phyloP scores from a whole-genome alignment of 2,888 invertebrate genomes.

The Dryadula phaetusa region DNA sequence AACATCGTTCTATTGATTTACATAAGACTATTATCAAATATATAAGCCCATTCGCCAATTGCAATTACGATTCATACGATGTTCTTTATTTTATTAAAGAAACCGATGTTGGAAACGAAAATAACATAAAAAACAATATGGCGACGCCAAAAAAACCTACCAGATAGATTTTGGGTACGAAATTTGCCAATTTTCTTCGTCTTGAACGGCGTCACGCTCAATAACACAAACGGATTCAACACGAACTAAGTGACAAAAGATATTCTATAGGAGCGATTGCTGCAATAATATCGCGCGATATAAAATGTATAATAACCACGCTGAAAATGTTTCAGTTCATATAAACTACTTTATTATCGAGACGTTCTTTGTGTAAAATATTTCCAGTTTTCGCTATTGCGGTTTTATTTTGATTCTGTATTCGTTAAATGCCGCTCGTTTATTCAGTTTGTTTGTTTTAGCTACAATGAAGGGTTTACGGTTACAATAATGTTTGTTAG shows the following conservation, averaged over 20 bases:
- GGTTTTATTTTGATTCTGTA: constrained; percentile 10
- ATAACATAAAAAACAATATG: constrained; percentile 29
- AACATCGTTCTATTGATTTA: not conserved
- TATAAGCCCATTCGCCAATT: not conserved
- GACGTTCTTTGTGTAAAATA: constrained; percentile 18
- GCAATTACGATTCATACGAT: not conserved
- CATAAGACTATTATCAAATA: not conserved
- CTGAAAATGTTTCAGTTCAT: constrained; percentile 15
- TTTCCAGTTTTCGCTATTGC: constrained; percentile 12
- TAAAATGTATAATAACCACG: constrained; percentile 10
- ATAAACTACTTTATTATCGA: constrained; percentile 19
- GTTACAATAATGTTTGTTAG: constrained; percentile 5
- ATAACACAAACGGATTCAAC: constrained; percentile 54
- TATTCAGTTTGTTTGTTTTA: constrained; percentile 11
- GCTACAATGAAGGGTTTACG: constrained; percentile 18
- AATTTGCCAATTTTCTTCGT: constrained; percentile 28
- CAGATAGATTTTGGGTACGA: constrained; percentile 29
- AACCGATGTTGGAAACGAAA: not conserved
- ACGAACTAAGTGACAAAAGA: constrained; percentile 71
- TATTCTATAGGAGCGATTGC: constrained; percentile 67
- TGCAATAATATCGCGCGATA: constrained; percentile 72
- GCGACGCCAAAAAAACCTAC: constrained; percentile 11
- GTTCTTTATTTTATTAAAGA: constrained; percentile 5
- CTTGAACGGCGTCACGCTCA: constrained; percentile 33
- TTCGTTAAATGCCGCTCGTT: constrained; percentile 16